Base-by-base conservation (phyloP, 2,797 vertebrate species). In the Acanthopagrus latus region DNA sequence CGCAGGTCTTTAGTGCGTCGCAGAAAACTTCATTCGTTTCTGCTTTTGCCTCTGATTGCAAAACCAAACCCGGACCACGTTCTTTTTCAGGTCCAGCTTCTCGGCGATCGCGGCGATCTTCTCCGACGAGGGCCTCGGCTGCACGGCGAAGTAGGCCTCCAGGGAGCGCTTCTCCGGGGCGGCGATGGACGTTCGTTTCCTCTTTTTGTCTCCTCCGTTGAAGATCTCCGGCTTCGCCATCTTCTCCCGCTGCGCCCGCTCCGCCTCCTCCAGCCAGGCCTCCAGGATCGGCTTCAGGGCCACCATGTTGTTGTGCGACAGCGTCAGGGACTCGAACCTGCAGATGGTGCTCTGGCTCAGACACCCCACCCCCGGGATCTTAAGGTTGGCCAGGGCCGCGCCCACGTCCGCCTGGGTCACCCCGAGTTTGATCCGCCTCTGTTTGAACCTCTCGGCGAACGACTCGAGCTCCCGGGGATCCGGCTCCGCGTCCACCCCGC, bases 21-120 rank as follows among this genome's bases (percentile, higher is more conserved):
- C 97, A 74, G 97, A 98, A 92, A 98, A 98, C 92, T 98, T 98
- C 97, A 98, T 98, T 78, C 97, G 91, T 95, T 98, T 98, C 94
- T 98, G 97, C 91, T 98, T 98, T 92, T 98, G 97, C 95, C 97
- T 93, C 93, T 98, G 97, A 88, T 98, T 97, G 93, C 97, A 98
- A 92, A 98, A 97, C 97, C 97, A 98, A 67, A 98, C 97, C 25
- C 97, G 93, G 71, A 98, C 97, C 87, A 98, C 97, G 86, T 98
- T 98, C 94, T 98, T 98, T 94, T 98, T 98, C 90, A 98, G 95
- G 94, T 98, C 97, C 92, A 98, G 92, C 76, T 98, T 98, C 94
- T 98, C 97, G 0, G 97, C 97, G 71, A 98, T 97, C 1, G 97
- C 97, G 0, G 97, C 97, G 47, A 98, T 98, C 92, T 98, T 98